Conservation (phyloP, 2,888 invertebrate genomes). For the Scotopteryx bipunctaria region DNA sequence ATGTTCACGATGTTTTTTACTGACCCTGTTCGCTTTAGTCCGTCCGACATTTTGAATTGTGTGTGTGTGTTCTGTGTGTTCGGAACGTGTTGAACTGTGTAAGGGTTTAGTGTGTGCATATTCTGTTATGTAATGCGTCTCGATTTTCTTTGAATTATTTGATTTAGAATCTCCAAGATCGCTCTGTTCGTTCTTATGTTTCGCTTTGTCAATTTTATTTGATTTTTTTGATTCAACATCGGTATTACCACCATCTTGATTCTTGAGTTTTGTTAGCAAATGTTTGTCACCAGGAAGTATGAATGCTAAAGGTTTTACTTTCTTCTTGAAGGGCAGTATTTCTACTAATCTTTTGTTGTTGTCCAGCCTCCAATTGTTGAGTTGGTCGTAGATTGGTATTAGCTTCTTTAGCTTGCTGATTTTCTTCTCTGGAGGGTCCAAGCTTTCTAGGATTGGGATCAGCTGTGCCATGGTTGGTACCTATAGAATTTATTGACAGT, state of each 20-base stretch:
- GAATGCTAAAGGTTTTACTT: constrained; percentile 13
- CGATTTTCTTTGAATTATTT: no score
- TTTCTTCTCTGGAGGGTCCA: constrained; percentile 10
- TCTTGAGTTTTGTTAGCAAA: background rate
- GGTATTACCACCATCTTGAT: background rate
- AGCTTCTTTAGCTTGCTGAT: constrained; percentile 16
- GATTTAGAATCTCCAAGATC: no score
- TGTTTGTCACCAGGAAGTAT: constrained; percentile 7
- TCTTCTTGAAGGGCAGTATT: constrained; percentile 14
- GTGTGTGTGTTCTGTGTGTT: no score
- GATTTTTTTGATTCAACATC: background rate
- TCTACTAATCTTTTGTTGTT: constrained; percentile 5
- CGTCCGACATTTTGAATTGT: no score
- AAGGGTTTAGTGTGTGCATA: no score
- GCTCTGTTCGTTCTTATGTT: no score
- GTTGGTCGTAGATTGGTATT: constrained; percentile 14
- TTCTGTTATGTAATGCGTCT: no score
- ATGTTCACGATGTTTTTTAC: no score
- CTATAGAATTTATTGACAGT: background rate
- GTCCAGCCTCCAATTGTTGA: constrained; percentile 8
- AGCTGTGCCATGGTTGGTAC: constrained; percentile 10
- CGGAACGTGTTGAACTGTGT: no score
- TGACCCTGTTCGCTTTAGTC: no score
- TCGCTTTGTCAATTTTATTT: background rate
- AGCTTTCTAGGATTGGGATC: constrained; percentile 16